Evolutionary conservation across 2,888 invertebrate species (phyloP).

Genomic region (Aphrophora alni): DNA sequence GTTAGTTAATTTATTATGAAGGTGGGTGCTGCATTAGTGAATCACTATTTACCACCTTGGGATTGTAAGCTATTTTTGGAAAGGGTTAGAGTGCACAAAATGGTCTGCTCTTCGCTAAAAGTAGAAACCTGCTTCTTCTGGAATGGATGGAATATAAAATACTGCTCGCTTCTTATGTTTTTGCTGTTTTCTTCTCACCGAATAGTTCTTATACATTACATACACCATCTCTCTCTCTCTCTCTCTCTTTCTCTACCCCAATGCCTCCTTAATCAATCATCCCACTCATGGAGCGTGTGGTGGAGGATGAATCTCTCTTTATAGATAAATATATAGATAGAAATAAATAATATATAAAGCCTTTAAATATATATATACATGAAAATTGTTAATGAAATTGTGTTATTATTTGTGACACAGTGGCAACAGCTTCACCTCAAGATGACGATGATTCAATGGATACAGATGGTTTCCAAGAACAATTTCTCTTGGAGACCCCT

Average conservation of each 20-base stretch:
- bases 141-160: slow-evolving; percentile 31
- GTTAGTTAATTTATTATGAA: neutral
- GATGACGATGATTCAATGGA: slow-evolving; percentile 64
- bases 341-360: neutral
- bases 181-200: slow-evolving; percentile 36
- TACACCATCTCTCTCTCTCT: slow-evolving; percentile 17
- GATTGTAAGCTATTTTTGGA: neutral
- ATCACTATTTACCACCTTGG: neutral
- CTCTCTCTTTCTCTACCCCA: slow-evolving; percentile 25
- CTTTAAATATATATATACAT: neutral
- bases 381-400: slow-evolving; percentile 42
- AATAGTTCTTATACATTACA: slow-evolving; percentile 16
- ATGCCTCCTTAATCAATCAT: slow-evolving; percentile 32
- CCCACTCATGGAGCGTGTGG: slow-evolving; percentile 37
- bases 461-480: slow-evolving; percentile 63
- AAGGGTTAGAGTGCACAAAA: slow-evolving; percentile 29
- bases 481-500: slow-evolving; percentile 60
- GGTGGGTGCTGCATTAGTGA: slow-evolving; percentile 9
- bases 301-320: slow-evolving; percentile 13
- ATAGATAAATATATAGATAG: slow-evolving; percentile 19
- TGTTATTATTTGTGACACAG: slow-evolving; percentile 46
- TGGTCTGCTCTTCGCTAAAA: slow-evolving; percentile 27
- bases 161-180: slow-evolving; percentile 33
- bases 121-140: slow-evolving; percentile 38
- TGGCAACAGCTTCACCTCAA: slow-evolving; percentile 61